phyloP scores from a whole-genome alignment of 2,113 vertebrate genomes.

The Sander vitreus region DNA sequence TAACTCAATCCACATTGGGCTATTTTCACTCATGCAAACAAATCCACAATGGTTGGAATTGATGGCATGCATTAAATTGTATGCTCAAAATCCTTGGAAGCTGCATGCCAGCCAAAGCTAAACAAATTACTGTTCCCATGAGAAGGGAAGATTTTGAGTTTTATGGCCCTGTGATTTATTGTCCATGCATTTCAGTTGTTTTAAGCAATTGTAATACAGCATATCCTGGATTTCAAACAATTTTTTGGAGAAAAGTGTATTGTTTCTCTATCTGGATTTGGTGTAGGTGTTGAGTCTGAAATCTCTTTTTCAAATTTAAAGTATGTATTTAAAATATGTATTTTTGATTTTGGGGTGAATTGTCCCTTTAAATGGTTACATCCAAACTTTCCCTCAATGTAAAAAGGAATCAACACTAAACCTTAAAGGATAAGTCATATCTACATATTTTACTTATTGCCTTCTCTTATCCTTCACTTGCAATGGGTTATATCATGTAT shows the following conservation, averaged over 20 bases:
- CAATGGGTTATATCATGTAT: neutral
- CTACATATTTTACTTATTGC: neutral
- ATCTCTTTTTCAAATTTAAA: neutral
- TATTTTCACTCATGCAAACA: slow-evolving; percentile 63
- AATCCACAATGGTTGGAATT: slow-evolving; percentile 65
- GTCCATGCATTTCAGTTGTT: slow-evolving; percentile 22
- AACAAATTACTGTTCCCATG: slow-evolving; percentile 56
- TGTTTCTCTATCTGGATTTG: neutral
- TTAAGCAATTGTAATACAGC: neutral
- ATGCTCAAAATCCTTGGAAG: slow-evolving; percentile 48
- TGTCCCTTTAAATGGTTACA: neutral
- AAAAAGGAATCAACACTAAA: neutral
- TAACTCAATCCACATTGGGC: slow-evolving; percentile 52
- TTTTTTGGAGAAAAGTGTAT: neutral
- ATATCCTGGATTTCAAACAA: slow-evolving; percentile 31
- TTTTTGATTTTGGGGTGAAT: no score
- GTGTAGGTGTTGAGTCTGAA: neutral
- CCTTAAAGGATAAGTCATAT: neutral
- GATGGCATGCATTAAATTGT: slow-evolving; percentile 62
- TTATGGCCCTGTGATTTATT: slow-evolving; percentile 43
- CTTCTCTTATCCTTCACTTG: neutral
- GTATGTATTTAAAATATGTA: no score
- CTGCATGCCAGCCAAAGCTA: slow-evolving; percentile 45
- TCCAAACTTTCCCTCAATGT: neutral
- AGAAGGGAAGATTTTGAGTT: slow-evolving; percentile 25